Percentiles rank a stretch among this genome's conserved stretches.
Conservation (phyloP, 2,888 invertebrate species). For the Drosophila birchii region DNA sequence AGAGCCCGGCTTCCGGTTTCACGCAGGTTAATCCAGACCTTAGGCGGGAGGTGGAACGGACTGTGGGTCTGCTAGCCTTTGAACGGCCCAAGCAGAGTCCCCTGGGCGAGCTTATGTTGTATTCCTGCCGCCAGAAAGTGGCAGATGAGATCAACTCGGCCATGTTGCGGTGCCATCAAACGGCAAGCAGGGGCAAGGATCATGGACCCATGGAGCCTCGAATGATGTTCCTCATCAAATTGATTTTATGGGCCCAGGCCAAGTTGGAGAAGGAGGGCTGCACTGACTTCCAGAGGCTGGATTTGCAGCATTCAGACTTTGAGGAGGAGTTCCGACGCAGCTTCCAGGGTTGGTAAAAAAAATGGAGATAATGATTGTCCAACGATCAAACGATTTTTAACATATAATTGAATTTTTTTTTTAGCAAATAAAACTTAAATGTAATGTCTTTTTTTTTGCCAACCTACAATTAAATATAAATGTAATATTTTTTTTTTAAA, state of each 20-base stretch:
- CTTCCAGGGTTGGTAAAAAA: slow-evolving; percentile 45
- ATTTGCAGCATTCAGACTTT: slow-evolving; percentile 54
- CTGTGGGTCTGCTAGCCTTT: slow-evolving; percentile 35
- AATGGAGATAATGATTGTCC: neutral
- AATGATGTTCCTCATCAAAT: slow-evolving; percentile 67
- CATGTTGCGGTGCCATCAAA: slow-evolving; percentile 21
- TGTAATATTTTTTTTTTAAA: slow-evolving; percentile 31
- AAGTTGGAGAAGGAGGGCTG: slow-evolving; percentile 53
- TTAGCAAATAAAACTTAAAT: slow-evolving; percentile 39
- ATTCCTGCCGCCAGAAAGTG: slow-evolving; percentile 22
- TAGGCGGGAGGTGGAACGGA: slow-evolving; percentile 34
- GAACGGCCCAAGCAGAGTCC: slow-evolving; percentile 25
- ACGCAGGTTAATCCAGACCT: neutral
- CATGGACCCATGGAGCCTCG: slow-evolving; percentile 49
- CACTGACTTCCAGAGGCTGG: slow-evolving; percentile 33
- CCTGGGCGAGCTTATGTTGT: slow-evolving; percentile 27
- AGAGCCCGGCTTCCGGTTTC: slow-evolving; percentile 10
- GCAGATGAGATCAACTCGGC: slow-evolving; percentile 31
- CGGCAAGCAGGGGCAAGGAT: slow-evolving; percentile 16
- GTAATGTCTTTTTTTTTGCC: slow-evolving; percentile 42
- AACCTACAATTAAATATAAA: slow-evolving; percentile 28
- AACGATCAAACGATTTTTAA: slow-evolving; percentile 16
- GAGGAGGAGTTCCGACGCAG: slow-evolving; percentile 58
- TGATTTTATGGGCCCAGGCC: slow-evolving; percentile 67
- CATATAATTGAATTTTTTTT: slow-evolving; percentile 42